Conservation (phyloP, 1,140 invertebrate genomes). For the Neuroterus valhalla region DNA sequence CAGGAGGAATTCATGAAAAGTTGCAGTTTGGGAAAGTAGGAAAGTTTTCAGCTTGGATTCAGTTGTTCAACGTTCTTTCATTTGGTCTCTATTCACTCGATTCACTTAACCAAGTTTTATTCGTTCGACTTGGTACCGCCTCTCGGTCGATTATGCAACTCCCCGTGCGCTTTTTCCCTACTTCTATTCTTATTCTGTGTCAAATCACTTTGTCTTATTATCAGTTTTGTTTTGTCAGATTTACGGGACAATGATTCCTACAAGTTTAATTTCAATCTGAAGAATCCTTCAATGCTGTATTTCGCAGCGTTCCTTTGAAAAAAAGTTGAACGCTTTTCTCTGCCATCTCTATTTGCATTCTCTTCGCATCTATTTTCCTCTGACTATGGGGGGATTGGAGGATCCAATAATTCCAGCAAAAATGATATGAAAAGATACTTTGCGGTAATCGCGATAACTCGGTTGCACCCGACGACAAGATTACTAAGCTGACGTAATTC, state of each 20-base stretch:
- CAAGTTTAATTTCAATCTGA: too few relatives aligned
- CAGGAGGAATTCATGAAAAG: slow-evolving; percentile 1
- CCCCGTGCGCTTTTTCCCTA: not conserved
- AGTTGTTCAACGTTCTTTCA: slow-evolving; percentile 57
- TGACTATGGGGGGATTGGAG: not conserved
- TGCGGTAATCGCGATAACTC: slow-evolving; percentile 37
- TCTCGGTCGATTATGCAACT: slow-evolving; percentile 59
- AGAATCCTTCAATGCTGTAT: too few relatives aligned
- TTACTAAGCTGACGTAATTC: slow-evolving; percentile 5
- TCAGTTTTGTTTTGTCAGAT: slow-evolving; percentile 4
- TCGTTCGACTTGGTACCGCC: slow-evolving; percentile 44
- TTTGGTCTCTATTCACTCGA: slow-evolving; percentile 56
- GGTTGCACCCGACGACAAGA: slow-evolving; percentile 31
- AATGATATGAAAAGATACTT: slow-evolving; percentile 10
- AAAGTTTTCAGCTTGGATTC: slow-evolving; percentile 60
- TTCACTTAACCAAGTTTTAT: slow-evolving; percentile 63
- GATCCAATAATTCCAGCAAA: not conserved
- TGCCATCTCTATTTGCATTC: too few relatives aligned
- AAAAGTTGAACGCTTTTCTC: too few relatives aligned
- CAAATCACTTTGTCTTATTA: not conserved
- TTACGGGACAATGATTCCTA: too few relatives aligned
- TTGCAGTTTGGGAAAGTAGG: slow-evolving; percentile 39
- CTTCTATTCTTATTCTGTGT: slow-evolving; percentile 5
- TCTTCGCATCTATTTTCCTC: too few relatives aligned
- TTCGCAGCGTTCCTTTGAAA: too few relatives aligned